phyloP scores from a whole-genome alignment of 2,113 vertebrate genomes.

The Nerophis ophidion region DNA sequence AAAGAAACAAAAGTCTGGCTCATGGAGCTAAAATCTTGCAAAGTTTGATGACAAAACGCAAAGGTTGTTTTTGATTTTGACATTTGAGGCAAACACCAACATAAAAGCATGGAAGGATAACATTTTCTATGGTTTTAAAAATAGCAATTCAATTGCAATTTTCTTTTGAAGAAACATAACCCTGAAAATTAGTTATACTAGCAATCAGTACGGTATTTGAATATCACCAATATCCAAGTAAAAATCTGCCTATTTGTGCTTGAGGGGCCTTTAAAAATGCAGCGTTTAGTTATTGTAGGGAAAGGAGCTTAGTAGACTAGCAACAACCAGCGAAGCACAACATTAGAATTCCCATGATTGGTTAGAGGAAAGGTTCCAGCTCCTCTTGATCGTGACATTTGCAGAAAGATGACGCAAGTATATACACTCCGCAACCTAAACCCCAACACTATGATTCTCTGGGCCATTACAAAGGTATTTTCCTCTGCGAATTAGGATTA shows the following conservation, averaged over 20 bases:
- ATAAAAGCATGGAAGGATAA: no score
- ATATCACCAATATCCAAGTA: neutral
- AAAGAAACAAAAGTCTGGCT: no score
- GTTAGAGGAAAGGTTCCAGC: slow-evolving; percentile 37
- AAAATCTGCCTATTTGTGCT: neutral
- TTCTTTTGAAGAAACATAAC: neutral
- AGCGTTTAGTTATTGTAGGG: slow-evolving; percentile 20
- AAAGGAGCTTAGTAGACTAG: slow-evolving; percentile 14
- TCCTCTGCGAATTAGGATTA: slow-evolving; percentile 36
- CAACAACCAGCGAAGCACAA: slow-evolving; percentile 33
- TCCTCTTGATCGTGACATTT: slow-evolving; percentile 35
- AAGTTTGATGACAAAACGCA: no score
- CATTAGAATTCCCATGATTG: slow-evolving; percentile 54
- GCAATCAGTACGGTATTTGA: neutral
- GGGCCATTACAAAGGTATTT: slow-evolving; percentile 31
- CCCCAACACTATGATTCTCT: slow-evolving; percentile 12
- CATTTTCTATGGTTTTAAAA: no score
- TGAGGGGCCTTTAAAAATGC: slow-evolving; percentile 13
- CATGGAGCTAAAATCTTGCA: no score
- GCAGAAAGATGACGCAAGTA: slow-evolving; percentile 41
- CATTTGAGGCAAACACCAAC: no score
- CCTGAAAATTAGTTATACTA: neutral
- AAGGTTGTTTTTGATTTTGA: no score
- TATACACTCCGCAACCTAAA: slow-evolving; percentile 15
- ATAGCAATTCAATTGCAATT: neutral